A percentile compares a stretch with the other conserved stretches of the same genome.
phyloP scores from a whole-genome alignment of 2,113 vertebrate species.

The Indicator indicator region DNA sequence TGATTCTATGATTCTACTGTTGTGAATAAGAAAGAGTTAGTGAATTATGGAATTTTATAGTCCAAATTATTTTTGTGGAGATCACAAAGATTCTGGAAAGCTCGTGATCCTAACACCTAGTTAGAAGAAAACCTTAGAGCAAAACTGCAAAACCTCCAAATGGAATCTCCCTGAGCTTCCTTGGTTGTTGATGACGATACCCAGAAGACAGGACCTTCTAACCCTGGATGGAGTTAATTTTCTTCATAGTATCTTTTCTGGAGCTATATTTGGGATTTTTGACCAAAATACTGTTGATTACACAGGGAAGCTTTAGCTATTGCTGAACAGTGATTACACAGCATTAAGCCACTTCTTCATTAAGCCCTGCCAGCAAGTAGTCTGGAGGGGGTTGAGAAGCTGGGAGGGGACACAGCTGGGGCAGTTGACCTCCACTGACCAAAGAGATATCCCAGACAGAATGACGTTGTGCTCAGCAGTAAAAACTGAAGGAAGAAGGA shows the following conservation, averaged over 20 bases:
- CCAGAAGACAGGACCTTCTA: background rate
- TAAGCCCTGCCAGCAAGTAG: rapidly evolving
- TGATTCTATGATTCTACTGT: too few species aligned
- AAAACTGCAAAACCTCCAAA: background rate
- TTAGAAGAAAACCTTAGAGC: background rate
- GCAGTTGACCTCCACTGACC: too few species aligned
- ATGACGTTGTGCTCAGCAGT: background rate
- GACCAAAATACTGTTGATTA: background rate
- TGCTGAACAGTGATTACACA: background rate
- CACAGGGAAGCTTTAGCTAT: background rate
- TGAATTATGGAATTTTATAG: background rate
- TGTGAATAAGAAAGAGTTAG: background rate
- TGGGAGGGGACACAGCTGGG: background rate
- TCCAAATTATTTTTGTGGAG: background rate
- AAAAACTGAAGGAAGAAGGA: background rate
- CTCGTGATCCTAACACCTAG: background rate
- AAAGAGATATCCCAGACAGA: background rate
- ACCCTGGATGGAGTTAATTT: background rate
- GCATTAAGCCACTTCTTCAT: background rate
- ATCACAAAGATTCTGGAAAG: background rate
- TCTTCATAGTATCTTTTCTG: background rate
- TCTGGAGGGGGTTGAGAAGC: background rate
- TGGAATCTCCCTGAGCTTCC: background rate
- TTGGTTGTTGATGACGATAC: background rate
- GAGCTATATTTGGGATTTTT: too few species aligned